Percentiles rank a stretch among this genome's conserved stretches.
These are phyloP conservation scores for Poeciliopsis turrubarensis DNA, from an alignment of 2,113 vertebrate genomes.

Conservation along the genomic window DNA sequence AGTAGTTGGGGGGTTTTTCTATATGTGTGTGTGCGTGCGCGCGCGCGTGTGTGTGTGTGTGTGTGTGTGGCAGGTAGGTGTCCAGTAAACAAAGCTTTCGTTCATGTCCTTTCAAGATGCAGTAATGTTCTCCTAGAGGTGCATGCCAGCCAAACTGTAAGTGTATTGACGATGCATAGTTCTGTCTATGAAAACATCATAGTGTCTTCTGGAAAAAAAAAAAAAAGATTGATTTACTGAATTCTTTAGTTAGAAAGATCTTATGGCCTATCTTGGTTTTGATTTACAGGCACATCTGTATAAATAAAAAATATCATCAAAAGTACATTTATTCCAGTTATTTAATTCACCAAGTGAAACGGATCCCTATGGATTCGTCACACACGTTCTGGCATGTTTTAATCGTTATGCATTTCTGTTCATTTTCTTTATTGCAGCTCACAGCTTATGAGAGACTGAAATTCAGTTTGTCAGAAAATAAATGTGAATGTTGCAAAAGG, in stretches of 20 bases:
- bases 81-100: slow-evolving; percentile 38
- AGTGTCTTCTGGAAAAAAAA: slow-evolving; percentile 45
- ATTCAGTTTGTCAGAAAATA: background rate
- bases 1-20: slow-evolving; percentile 10
- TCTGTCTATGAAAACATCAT: slow-evolving; percentile 46
- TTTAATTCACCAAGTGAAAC: background rate
- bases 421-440: background rate
- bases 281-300: slow-evolving; percentile 14
- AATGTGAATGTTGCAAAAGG: background rate
- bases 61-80: slow-evolving; percentile 18
- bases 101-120: slow-evolving; percentile 65
- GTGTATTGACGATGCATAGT: slow-evolving; percentile 47
- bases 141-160: slow-evolving; percentile 68
- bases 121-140: slow-evolving; percentile 66
- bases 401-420: background rate
- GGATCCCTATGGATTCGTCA: background rate
- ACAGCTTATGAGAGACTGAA: background rate
- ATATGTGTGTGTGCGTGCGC: slow-evolving; percentile 29
- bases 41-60: slow-evolving; percentile 35
- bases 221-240: slow-evolving; percentile 45
- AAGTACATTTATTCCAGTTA: background rate
- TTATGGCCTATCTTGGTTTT: slow-evolving; percentile 18
- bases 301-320: background rate
- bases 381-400: background rate
- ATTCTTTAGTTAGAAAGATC: slow-evolving; percentile 35